Conservation (phyloP, 2,888 invertebrate genomes). For the Chymomyza fuscimana region DNA sequence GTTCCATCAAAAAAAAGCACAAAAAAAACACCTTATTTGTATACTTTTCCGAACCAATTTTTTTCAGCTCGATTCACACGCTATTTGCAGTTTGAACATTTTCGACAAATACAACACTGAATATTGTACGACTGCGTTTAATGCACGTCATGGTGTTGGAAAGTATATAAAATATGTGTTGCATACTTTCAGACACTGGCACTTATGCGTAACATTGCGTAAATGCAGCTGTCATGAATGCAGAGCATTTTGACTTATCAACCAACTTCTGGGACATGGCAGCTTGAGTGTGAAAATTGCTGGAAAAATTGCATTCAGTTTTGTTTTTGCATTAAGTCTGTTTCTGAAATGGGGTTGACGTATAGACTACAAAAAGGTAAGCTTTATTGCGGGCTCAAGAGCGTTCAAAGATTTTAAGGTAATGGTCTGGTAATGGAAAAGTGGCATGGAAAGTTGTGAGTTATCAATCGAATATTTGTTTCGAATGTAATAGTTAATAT, state of each 20-base stretch:
- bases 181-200: conserved; percentile 38
- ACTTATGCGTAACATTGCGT: conserved; percentile 67
- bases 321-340: neutral
- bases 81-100: conserved; percentile 14
- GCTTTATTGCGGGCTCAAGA: neutral
- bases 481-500: no score
- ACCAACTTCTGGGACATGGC: conserved; percentile 45
- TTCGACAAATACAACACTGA: conserved; percentile 9
- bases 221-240: conserved; percentile 64
- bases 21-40: no score
- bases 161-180: conserved; percentile 16
- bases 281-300: conserved; percentile 67
- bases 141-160: conserved; percentile 6
- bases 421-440: neutral
- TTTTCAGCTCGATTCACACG: conserved; percentile 7
- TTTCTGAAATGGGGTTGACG: neutral
- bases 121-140: neutral
- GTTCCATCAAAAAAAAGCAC: neutral
- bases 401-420: neutral
- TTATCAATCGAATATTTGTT: no score
- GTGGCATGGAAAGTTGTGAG: no score
- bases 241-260: neutral
- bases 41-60: no score
- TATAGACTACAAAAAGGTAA: neutral
- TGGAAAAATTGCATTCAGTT: conserved; percentile 47